A percentile compares a stretch with the other conserved stretches of the same genome.
These are phyloP conservation scores for Gadopsis bispinosus DNA, from an alignment of 2,797 vertebrate genomes.

Conservation along the genomic window DNA sequence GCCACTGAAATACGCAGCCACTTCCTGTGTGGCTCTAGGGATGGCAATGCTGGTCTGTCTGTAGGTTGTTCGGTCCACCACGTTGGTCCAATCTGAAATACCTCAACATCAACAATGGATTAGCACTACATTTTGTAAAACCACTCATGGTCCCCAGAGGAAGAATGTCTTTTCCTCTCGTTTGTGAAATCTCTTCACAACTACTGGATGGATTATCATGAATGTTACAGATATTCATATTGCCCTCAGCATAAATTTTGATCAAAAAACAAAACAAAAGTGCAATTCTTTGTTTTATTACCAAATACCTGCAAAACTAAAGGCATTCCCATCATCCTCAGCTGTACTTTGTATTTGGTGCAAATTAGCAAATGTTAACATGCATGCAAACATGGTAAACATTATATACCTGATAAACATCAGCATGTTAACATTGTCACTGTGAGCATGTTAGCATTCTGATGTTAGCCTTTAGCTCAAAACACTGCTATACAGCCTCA, in stretches of 20 bases:
- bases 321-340: neutral
- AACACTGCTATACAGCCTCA: neutral
- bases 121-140: neutral
- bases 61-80: neutral
- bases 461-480: no score
- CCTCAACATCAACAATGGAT: neutral
- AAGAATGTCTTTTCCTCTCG: neutral
- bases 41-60: neutral
- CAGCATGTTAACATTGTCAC: neutral
- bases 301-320: no score
- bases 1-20: conserved; percentile 44
- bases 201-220: neutral
- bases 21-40: no score
- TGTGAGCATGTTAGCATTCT: neutral
- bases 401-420: neutral
- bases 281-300: no score
- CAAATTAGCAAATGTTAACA: neutral
- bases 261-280: no score
- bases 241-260: no score
- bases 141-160: neutral
- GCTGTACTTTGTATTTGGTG: neutral
- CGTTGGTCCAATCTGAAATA: neutral
- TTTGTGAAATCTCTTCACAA: neutral
- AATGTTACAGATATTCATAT: no score
- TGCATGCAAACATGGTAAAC: neutral